Base-by-base conservation (phyloP, 2,113 vertebrate species). In the Nothoprocta perdicaria region DNA sequence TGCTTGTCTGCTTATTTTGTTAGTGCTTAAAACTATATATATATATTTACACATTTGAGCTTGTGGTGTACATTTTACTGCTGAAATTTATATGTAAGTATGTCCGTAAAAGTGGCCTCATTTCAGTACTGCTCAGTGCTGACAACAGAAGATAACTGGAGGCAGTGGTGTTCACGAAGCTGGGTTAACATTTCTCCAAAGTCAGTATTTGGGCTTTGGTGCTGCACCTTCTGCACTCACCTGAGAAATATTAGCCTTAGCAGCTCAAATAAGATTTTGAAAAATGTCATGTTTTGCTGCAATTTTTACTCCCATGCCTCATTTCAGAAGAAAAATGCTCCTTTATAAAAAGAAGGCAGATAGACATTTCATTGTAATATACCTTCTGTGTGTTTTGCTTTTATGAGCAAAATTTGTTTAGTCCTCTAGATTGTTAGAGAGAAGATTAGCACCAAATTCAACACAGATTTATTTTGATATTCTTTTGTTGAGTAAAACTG, bases 381-480 rank as follows among this genome's bases (percentile, higher is more conserved):
- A 40, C 29, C 66, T 91, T 35, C 35, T 74, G 48, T 75, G 43
- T 73, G 6, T 80, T 62, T 89, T 83, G 63, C 22, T 88, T 91
- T 89, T 90, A 74, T 62, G 93, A 89, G 79, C 31, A 89, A 85
- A 73, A 82, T 86, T 41, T 77, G 10, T 73, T 94, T 82, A 10
- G 1, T 27, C 1, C 76, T 89, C 90, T 87, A 46, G 2, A 2
- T 73, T 82, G 26, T 82, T 83, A 77, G 57, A 79, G n/a, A 88
- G 21, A 84, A 86, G 46, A 35, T 66, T 91, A 45, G 45, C n/a
- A 76, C 61, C 45, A 77, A 92, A 87, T 83, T 83, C 75, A 93
- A 55, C 46, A 74, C 7, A 58, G 85, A 92, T 94, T 87, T 88
- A 87, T 92, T 89, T 68, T 89, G 61, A 12, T 93, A 91, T 91